Evolutionary conservation across 2,797 vertebrate species (phyloP).

Genomic region (Crypturellus tataupa): DNA sequence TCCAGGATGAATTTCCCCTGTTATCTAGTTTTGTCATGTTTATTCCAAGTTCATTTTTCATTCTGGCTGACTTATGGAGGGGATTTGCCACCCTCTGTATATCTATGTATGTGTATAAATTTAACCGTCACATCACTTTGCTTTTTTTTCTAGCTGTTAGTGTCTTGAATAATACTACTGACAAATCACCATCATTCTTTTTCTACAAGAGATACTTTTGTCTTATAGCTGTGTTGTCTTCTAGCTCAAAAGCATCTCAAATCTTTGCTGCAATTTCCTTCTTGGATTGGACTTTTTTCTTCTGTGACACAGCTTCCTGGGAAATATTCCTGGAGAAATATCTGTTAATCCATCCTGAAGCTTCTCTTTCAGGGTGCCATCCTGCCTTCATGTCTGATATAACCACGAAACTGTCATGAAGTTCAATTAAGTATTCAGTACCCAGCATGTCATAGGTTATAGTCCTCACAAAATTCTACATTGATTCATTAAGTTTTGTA

Average conservation of each 20-base stretch:
- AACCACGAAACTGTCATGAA: background rate
- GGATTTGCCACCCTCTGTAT: background rate
- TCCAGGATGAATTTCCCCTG: background rate
- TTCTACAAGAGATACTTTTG: background rate
- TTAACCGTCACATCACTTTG: background rate
- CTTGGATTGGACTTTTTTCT: background rate
- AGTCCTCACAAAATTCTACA: background rate
- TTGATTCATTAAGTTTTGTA: background rate
- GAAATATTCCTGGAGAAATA: background rate
- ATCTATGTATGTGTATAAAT: background rate
- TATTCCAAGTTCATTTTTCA: background rate
- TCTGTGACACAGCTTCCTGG: background rate
- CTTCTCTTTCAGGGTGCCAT: background rate
- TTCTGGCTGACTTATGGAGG: background rate
- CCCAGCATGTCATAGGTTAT: background rate
- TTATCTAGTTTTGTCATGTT: background rate
- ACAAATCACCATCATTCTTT: background rate
- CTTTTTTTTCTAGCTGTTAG: background rate
- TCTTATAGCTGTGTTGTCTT: background rate
- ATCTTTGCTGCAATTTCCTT: background rate
- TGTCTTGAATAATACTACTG: background rate
- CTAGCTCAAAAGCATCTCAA: background rate
- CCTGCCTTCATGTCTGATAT: background rate
- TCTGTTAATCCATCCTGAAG: background rate
- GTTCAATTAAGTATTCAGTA: background rate